Evolutionary conservation across 2,113 vertebrate species (phyloP).

Genomic region (Notechis scutatus): DNA sequence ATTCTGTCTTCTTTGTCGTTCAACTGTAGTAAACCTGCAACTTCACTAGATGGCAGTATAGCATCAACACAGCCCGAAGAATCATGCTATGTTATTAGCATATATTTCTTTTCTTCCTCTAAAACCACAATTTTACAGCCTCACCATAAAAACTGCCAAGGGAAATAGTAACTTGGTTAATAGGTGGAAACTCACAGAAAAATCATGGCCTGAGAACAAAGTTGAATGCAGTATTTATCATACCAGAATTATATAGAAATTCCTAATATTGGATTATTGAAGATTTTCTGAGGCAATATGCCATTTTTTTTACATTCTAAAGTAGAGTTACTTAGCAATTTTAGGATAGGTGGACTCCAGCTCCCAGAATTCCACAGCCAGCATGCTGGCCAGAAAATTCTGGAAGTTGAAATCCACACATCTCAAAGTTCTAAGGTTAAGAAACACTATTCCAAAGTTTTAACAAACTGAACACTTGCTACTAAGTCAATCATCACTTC

Average conservation of each 20-base stretch:
- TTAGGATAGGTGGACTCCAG: not conserved
- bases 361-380: not conserved
- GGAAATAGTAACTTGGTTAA: not conserved
- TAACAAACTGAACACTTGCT: not conserved
- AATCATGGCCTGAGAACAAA: not conserved
- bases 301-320: not conserved
- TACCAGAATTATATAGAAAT: not conserved
- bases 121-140: not conserved
- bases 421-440: not conserved
- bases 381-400: not conserved
- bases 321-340: not conserved
- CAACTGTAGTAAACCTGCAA: not conserved
- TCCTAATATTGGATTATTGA: not conserved
- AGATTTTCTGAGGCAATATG: not conserved
- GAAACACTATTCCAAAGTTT: not conserved
- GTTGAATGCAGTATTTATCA: not conserved
- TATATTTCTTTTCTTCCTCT: not conserved
- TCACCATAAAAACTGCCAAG: not conserved
- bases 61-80: conserved; percentile 14
- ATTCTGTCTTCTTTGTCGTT: not conserved
- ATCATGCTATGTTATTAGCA: not conserved
- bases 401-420: not conserved
- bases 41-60: conserved; percentile 66
- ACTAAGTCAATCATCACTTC: not conserved
- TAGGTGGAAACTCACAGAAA: not conserved